These are phyloP conservation scores for Philaenus spumarius DNA, from an alignment of 1,140 invertebrate species.

Conservation along the genomic window DNA sequence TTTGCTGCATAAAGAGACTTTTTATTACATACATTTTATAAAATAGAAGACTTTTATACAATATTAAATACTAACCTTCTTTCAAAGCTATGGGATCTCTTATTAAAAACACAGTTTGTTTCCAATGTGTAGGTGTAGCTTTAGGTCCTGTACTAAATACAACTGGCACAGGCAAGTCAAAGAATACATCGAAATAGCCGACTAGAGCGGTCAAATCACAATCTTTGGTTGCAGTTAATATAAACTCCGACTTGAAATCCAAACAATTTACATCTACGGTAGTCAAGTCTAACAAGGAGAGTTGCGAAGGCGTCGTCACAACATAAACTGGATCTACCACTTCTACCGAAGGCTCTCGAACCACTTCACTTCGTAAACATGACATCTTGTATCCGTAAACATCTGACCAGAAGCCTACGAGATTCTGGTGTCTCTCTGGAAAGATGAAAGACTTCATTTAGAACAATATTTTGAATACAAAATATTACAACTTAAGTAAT, in stretches of 20 bases:
- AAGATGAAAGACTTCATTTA: slow-evolving; percentile 27
- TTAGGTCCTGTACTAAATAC: slow-evolving; percentile 66
- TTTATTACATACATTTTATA: background rate
- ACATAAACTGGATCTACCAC: slow-evolving; percentile 68
- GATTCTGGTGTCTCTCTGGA: slow-evolving; percentile 58
- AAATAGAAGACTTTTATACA: no score
- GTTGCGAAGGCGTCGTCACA: slow-evolving; percentile 59
- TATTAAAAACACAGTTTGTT: slow-evolving; percentile 93
- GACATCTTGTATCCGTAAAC: slow-evolving; percentile 98
- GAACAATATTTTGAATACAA: slow-evolving; percentile 11
- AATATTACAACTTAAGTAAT: no score
- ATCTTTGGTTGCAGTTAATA: slow-evolving; percentile 58
- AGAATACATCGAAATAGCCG: slow-evolving; percentile 90
- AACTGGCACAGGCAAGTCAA: slow-evolving; percentile 64
- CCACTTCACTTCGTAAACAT: slow-evolving; percentile 81
- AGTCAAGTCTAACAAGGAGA: slow-evolving; percentile 70
- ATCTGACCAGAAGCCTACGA: slow-evolving; percentile 87
- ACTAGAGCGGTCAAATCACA: slow-evolving; percentile 80
- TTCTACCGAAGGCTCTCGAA: slow-evolving; percentile 85
- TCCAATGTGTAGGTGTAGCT: slow-evolving; percentile 86
- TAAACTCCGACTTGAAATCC: slow-evolving; percentile 72
- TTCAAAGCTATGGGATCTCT: slow-evolving; percentile 51
- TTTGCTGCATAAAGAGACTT: background rate
- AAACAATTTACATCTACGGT: slow-evolving; percentile 75
- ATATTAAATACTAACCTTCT: slow-evolving; percentile 9